A percentile compares a stretch with the other conserved stretches of the same genome.
Evolutionary conservation across 2,888 invertebrate species (phyloP).

Genomic region (Drosophila borborema): DNA sequence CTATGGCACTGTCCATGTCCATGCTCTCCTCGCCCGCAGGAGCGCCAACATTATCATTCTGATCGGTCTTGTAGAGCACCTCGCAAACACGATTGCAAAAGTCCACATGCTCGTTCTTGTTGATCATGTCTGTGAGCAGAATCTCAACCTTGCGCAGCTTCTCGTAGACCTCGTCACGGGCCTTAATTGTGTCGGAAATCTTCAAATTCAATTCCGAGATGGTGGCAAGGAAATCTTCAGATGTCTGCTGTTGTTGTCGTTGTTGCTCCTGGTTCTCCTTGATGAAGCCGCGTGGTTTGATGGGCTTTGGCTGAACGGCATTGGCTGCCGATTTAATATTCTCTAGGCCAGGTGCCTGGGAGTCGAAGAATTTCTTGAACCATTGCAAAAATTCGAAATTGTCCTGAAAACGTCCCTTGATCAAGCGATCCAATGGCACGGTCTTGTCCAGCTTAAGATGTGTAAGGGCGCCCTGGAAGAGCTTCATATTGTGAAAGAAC

Average conservation of each 20-base stretch:
- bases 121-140: constrained; percentile 61
- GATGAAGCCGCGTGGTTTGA: constrained; percentile 43
- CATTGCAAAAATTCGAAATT: constrained; percentile 99
- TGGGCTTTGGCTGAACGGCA: constrained; percentile 45
- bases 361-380: constrained; percentile 99
- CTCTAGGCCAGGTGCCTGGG: constrained; percentile 96
- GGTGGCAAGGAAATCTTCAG: constrained; percentile 17
- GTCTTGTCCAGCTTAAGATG: constrained; percentile 97
- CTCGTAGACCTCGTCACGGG: constrained; percentile 70
- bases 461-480: constrained; percentile 97
- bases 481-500: constrained; percentile 99
- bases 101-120: constrained; percentile 52
- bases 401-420: constrained; percentile 99
- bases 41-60: constrained; percentile 4
- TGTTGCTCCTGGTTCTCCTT: constrained; percentile 26
- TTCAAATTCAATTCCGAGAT: constrained; percentile 18
- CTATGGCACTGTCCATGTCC: constrained; percentile 20
- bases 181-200: constrained; percentile 8
- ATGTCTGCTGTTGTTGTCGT: not conserved
- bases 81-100: constrained; percentile 66
- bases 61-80: constrained; percentile 62
- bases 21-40: constrained; percentile 15
- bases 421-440: constrained; percentile 87
- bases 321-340: constrained; percentile 63
- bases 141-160: constrained; percentile 76